Conservation (phyloP, 2,888 invertebrate genomes). For the Volucella bombylans region DNA sequence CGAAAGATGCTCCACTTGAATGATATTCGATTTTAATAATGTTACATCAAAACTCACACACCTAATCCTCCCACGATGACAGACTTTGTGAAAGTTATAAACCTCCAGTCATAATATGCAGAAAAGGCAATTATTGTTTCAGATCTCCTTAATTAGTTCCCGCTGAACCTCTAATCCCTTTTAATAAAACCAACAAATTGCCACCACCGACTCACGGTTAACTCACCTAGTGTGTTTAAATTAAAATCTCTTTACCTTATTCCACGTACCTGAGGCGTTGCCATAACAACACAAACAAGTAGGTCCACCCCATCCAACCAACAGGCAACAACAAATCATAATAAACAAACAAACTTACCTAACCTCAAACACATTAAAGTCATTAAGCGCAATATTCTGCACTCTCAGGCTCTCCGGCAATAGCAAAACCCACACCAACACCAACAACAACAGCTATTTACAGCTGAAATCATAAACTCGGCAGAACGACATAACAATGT, state of each 20-base stretch:
- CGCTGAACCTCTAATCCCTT: too few relatives aligned
- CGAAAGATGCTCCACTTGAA: too few relatives aligned
- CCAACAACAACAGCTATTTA: constrained; percentile 48
- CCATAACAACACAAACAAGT: constrained; percentile 31
- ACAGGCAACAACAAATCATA: constrained; percentile 40
- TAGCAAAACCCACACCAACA: not conserved
- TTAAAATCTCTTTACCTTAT: constrained; percentile 46
- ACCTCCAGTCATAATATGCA: too few relatives aligned
- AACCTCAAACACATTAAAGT: constrained; percentile 55
- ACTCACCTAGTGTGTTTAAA: not conserved
- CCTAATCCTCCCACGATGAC: too few relatives aligned
- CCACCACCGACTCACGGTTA: not conserved
- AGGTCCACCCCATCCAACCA: not conserved
- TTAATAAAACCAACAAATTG: too few relatives aligned
- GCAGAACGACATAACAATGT: constrained; percentile 59
- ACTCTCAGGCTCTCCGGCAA: not conserved
- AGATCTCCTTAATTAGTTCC: too few relatives aligned
- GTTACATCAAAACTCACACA: too few relatives aligned
- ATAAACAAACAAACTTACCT: constrained; percentile 58
- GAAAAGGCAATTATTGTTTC: too few relatives aligned
- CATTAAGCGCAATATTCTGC: constrained; percentile 38
- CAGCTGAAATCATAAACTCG: constrained; percentile 67
- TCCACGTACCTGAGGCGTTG: constrained; percentile 5
- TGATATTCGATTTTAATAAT: too few relatives aligned
- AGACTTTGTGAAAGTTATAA: too few relatives aligned